These are phyloP conservation scores for Lasioglossum morio DNA, from an alignment of 2,888 invertebrate species.

Conservation along the genomic window DNA sequence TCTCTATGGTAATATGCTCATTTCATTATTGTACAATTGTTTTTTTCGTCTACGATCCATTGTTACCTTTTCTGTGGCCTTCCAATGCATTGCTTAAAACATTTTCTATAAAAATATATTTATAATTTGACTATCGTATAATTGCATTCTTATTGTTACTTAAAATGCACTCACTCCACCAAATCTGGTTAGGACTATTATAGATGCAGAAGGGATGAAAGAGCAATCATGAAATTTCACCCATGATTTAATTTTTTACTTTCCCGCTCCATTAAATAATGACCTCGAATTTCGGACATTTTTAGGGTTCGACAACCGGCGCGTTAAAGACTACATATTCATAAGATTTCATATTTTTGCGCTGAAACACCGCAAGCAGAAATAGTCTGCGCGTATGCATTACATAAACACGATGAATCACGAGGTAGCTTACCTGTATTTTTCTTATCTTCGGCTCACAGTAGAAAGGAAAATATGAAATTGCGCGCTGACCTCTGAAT, in stretches of 20 bases:
- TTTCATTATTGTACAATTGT: too few species aligned
- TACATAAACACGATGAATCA: slow-evolving; percentile 1
- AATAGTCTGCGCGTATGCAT: neutral
- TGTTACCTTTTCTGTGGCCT: accelerated
- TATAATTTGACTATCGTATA: neutral
- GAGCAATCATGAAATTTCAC: neutral
- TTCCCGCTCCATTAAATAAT: neutral
- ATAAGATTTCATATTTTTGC: neutral
- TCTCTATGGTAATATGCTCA: neutral
- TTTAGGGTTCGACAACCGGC: neutral
- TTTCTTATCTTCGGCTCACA: neutral
- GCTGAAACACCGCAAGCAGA: neutral
- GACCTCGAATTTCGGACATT: neutral
- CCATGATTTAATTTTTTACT: neutral
- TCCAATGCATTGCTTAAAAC: neutral
- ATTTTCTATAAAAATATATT: neutral
- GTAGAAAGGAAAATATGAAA: slow-evolving; percentile 2
- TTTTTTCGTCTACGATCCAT: neutral
- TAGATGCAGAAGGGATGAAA: neutral
- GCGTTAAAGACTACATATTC: neutral
- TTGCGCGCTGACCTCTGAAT: too few species aligned
- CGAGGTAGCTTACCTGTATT: neutral
- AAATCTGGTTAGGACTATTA: neutral
- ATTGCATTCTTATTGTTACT: neutral
- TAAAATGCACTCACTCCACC: neutral